Base-by-base conservation (phyloP, 2,888 invertebrate species). In the Villa cingulata region DNA sequence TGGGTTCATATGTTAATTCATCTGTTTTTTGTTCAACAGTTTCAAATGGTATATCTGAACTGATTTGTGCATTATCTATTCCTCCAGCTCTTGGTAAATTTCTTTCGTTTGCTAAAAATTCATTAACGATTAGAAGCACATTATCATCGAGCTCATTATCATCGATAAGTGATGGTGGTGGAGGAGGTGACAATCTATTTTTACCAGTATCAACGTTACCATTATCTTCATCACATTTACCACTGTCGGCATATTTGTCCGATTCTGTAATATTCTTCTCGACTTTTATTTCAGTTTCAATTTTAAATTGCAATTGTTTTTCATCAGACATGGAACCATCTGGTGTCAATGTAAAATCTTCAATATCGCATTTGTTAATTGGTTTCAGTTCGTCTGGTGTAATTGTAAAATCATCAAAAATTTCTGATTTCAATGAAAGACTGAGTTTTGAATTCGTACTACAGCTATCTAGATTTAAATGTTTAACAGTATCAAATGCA, bases 291-390 rank as follows among this genome's bases (percentile, higher is more conserved):
- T 7, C n/a, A 17, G 37, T 2, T 23, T 23, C 23, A 23, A 23
- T 23, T 23, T 23, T 23, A 23, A 23, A 23, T 23, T 23, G 23
- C n/a, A n/a, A n/a, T 23, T 37, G 36, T 16, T 16, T 18, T 7
- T 37, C 41, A n/a, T 55, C 55, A 20, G 50, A 46, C 15, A 51
- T 42, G 18, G 56, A 56, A 19, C 48, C 52, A 18, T 57, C 57
- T 5, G 57, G 56, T 34, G 56, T 57, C 18, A 57, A 38, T 32
- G 56, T 56, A 49, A 57, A 57, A 52, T 57, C 56, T 48, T 57
- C 57, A 43, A 54, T 48, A 39, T 55, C 56, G 49, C 53, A 55
- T 47, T 54, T 55, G 32, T 54, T 48, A 7, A 40, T 34, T 29
- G 46, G 46, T 27, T 49, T 50, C 9, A 49, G 15, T 20, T 55